Percentiles rank a stretch among this genome's conserved stretches.
These are phyloP conservation scores for Drosophila orena DNA, from an alignment of 1,140 invertebrate genomes.

Conservation along the genomic window DNA sequence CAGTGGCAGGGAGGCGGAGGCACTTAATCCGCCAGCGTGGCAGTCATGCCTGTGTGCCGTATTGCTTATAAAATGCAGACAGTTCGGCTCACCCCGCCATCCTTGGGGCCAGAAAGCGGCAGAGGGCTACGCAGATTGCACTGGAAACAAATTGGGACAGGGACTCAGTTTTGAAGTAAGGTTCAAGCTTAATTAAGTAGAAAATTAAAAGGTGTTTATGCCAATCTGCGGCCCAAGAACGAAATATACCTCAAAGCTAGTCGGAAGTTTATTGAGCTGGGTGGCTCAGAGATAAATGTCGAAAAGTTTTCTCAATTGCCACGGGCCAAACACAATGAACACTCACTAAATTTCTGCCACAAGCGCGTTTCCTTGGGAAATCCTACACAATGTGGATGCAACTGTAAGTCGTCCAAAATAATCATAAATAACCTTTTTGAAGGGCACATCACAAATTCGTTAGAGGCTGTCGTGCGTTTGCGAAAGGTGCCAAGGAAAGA, in stretches of 20 bases:
- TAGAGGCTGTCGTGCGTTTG: conserved; percentile 10
- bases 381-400: conserved; percentile 11
- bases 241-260: too few relatives aligned
- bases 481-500: neutral
- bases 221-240: too few relatives aligned
- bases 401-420: conserved; percentile 1
- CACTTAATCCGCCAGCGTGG: conserved; percentile 5
- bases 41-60: neutral
- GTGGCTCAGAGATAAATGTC: neutral
- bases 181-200: neutral
- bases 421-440: neutral
- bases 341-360: conserved; percentile 5
- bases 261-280: neutral
- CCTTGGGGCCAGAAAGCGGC: neutral
- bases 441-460: too few relatives aligned
- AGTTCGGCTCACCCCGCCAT: conserved; percentile 23
- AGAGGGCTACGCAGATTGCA: neutral
- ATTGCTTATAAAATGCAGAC: conserved; percentile 18
- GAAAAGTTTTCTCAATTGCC: neutral
- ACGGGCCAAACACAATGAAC: neutral
- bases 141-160: neutral
- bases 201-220: too few relatives aligned
- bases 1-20: neutral
- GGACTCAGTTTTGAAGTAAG: neutral
- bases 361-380: neutral